Conservation (phyloP, 2,113 vertebrate genomes). For the Indicator maculatus region DNA sequence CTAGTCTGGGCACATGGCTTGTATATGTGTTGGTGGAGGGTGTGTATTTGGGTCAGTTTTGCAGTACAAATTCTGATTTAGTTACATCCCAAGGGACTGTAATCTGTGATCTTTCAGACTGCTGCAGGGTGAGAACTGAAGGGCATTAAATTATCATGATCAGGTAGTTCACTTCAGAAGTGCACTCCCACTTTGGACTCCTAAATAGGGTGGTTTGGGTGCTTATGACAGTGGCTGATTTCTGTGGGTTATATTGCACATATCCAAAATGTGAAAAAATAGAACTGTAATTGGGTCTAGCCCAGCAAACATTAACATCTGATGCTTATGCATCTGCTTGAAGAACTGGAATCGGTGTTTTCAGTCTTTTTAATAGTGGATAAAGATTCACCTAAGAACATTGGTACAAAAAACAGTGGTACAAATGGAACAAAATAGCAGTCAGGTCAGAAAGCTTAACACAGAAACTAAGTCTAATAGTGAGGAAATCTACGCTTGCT, state of each 20-base stretch:
- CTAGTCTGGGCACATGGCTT: background rate
- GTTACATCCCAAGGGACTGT: background rate
- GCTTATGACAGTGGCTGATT: background rate
- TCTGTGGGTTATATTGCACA: background rate
- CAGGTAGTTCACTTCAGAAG: background rate
- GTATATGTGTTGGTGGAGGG: rapidly evolving
- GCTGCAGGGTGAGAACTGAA: background rate
- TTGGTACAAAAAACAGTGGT: background rate
- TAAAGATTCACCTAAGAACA: background rate
- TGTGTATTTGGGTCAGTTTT: background rate
- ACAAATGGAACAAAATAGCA: background rate
- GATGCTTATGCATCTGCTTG: background rate
- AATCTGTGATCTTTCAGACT: background rate
- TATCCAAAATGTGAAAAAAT: background rate
- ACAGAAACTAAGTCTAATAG: background rate
- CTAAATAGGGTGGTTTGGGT: background rate
- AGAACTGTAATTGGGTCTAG: background rate
- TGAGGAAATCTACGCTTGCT: background rate
- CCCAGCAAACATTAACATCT: background rate
- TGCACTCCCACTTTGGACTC: background rate
- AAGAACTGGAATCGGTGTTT: background rate
- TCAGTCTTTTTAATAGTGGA: background rate
- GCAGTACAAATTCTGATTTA: background rate
- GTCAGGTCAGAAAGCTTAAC: background rate
- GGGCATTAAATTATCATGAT: background rate